Base-by-base conservation (phyloP, 2,888 invertebrate species). In the Harpalus rufipes region DNA sequence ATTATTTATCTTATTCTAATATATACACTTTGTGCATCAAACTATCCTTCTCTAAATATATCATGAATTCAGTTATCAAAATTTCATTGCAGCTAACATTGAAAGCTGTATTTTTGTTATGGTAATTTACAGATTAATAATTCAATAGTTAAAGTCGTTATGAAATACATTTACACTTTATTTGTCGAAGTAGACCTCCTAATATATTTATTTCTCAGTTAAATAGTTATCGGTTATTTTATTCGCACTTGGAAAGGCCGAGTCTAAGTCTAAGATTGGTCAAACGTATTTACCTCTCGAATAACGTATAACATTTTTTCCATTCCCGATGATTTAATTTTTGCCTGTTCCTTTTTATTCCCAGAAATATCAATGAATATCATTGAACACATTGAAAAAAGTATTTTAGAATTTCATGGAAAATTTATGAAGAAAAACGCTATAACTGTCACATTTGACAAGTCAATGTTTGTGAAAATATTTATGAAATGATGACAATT, bases 81-180 rank as follows among this genome's bases (percentile, higher is more conserved):
- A 14, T 58, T 58, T 58, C 58, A 58, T 8, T 58, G 58, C 58
- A 58, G 58, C 58, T 14, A 58, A 58, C 58, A 58, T 58, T n/a
- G 14, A 58, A 58, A 58, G 1, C 3, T 1, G 3, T 58, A 51
- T 58, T 58, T 58, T 58, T 58, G 58, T 14, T 58, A 58, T 14
- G 14, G 3, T 58, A 58, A 58, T 58, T 58, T 58, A 58, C 6
- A 14, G 58, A 58, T 6, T 58, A 58, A 58, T 58, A 58, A 58
- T 58, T 1, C 58, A 58, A 58, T 58, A 14, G 14, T n/a, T 58
- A 58, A 58, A 58, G 58, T 58, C n/a, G n/a, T 0, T 6, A 6
- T 58, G 5, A 58, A 58, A 58, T 4, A 58, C 58, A 58, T 14
- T 58, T 58, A 58, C 58, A 58, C 58, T n/a, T 58, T 58, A 58